These are phyloP conservation scores for Gymnocephalus cernua DNA, from an alignment of 2,113 vertebrate species.

Conservation along the genomic window DNA sequence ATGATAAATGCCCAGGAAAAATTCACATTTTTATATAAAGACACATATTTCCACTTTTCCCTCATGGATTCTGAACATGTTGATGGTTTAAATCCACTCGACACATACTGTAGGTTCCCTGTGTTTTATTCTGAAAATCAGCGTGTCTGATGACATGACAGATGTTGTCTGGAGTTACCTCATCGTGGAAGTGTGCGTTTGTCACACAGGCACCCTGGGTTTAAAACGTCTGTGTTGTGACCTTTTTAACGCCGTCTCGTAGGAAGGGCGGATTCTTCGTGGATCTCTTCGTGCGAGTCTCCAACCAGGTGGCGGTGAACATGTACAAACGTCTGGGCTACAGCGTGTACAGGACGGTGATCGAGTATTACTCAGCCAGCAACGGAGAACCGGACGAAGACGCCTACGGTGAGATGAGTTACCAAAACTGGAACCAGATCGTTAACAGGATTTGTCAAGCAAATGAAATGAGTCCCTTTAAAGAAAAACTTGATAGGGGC, in stretches of 20 bases:
- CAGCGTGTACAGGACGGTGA: slow-evolving; percentile 95
- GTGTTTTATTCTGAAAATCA: not conserved
- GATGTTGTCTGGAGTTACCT: too few species aligned
- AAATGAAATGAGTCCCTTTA: not conserved
- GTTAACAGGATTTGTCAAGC: not conserved
- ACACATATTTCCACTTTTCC: not conserved
- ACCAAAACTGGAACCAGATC: not conserved
- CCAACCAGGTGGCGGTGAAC: slow-evolving; percentile 97
- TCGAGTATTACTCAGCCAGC: slow-evolving; percentile 97
- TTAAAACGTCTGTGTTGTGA: not conserved
- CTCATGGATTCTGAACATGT: too few species aligned
- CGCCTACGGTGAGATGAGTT: slow-evolving; percentile 88
- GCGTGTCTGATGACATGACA: too few species aligned
- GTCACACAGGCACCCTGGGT: too few species aligned
- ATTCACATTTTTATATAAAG: not conserved
- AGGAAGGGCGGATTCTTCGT: slow-evolving; percentile 98
- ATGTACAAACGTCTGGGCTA: slow-evolving; percentile 98
- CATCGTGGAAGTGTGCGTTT: too few species aligned
- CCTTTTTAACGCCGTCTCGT: not conserved
- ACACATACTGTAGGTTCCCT: too few species aligned
- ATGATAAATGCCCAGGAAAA: not conserved
- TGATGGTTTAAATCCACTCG: not conserved
- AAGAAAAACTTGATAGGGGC: not conserved
- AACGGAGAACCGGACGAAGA: slow-evolving; percentile 96
- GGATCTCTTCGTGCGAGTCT: slow-evolving; percentile 96